phyloP scores from a whole-genome alignment of 2,113 vertebrate species.

The Scartelaos histophorus region DNA sequence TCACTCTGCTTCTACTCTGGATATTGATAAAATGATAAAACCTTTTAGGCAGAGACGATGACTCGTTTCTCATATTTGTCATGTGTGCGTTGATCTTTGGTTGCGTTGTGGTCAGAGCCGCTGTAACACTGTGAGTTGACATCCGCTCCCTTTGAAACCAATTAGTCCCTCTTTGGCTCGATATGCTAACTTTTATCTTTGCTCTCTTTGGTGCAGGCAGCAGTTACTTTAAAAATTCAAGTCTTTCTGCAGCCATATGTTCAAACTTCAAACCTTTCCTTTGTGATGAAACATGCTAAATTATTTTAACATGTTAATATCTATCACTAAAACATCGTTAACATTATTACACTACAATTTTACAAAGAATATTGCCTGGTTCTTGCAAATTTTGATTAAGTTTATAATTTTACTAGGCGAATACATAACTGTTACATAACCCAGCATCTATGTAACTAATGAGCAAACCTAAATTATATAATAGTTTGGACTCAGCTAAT shows the following conservation, averaged over 20 bases:
- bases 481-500: no score
- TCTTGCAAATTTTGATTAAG: no score
- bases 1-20: conserved; percentile 8
- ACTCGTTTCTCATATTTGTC: conserved; percentile 47
- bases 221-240: conserved; percentile 43
- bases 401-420: no score
- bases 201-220: conserved; percentile 41
- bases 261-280: conserved; percentile 6
- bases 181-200: conserved; percentile 68
- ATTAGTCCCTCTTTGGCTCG: conserved; percentile 66
- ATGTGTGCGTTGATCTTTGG: conserved; percentile 33
- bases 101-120: conserved; percentile 43
- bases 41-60: conserved; percentile 58
- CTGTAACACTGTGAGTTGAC: conserved; percentile 58
- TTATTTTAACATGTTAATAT: no score
- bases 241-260: conserved; percentile 9
- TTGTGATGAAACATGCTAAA: not conserved
- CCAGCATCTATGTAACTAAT: no score
- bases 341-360: no score
- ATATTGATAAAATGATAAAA: conserved; percentile 44
- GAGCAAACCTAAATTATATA: no score
- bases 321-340: no score
- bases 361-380: no score
- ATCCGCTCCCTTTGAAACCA: conserved; percentile 75
- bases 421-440: no score